phyloP scores from a whole-genome alignment of 2,797 vertebrate species.

The Myotis vivesi region DNA sequence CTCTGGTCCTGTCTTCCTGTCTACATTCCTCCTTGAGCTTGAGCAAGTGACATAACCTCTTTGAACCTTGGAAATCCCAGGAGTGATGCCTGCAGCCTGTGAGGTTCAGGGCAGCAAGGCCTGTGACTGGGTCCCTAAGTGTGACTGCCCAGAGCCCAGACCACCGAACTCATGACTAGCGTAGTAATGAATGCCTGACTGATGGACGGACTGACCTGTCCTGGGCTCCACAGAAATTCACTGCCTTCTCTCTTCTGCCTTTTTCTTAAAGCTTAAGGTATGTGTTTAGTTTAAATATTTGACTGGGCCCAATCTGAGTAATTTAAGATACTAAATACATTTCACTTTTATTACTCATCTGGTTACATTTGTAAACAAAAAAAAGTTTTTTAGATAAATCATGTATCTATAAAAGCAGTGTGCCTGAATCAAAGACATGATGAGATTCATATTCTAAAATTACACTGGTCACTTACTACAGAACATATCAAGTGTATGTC shows the following conservation, averaged over 20 bases:
- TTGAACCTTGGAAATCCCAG: not conserved
- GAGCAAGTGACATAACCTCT: not conserved
- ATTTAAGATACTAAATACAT: not conserved
- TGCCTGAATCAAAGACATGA: not conserved
- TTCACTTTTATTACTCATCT: not conserved
- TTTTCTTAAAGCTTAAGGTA: not conserved
- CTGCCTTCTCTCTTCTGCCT: not conserved
- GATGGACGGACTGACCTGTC: not conserved
- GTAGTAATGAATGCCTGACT: not conserved
- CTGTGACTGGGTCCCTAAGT: not conserved
- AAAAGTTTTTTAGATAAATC: not conserved
- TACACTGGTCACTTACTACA: not conserved
- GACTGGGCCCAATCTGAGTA: not conserved
- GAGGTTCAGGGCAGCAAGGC: not conserved
- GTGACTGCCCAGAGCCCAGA: no score
- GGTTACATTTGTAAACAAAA: not conserved
- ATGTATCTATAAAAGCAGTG: not conserved
- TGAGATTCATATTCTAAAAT: not conserved
- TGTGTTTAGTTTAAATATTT: constrained; percentile 1
- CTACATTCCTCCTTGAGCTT: not conserved
- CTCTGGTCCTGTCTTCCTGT: not conserved
- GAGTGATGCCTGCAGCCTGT: not conserved
- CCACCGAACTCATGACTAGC: not conserved
- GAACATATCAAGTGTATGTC: no score
- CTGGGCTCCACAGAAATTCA: not conserved